Evolutionary conservation across 2,797 vertebrate species (phyloP), one percentile per base, ranked within the genome.

Genomic region (Limosa lapponica): DNA sequence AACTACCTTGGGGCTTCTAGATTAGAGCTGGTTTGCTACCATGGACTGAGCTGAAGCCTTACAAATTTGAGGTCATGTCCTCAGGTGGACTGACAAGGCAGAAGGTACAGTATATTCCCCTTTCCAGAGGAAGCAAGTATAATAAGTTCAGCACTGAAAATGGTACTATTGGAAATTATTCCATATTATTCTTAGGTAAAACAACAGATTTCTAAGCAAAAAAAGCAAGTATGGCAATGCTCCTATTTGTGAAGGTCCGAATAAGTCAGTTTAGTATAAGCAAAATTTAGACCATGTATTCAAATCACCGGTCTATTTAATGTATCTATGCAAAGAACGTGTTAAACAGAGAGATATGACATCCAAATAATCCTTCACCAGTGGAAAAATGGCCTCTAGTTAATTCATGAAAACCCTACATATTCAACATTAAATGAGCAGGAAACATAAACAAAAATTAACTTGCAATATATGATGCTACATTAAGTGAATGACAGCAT

Each of bases 301-400:
- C 82, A 73, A 83, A 92, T 82, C 82, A 84, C 44, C 80, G 87
- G 39, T 43, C 82, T 95, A 48, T 87, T 90, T 96, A 93, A 89
- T 70, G 62, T 2, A 7, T 81, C 79, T 78, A 48, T 89, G 65
- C 64, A 79, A 93, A 70, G 41, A 87, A 86, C 43, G 52, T 4
- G 30, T 71, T 93, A 84, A 89, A 92, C 82, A 94, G 81, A 72
- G 74, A 52, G 44, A n/a, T 49, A 8, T 32, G 48, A 81, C 57
- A 85, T 79, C 59, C 89, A 89, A 91, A 73, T 83, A 83, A 24
- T 79, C 41, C 57, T 89, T 87, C 18, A 4, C 41, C 73, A 66
- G 66, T 54, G 57, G n/a, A 65, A 82, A 90, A 88, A 7, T 30
- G 91, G 57, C 15, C 39, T 24, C 20, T 65, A 61, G 72, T 82